Conservation (phyloP, 2,888 invertebrate genomes). For the Xestia sexstrigata region DNA sequence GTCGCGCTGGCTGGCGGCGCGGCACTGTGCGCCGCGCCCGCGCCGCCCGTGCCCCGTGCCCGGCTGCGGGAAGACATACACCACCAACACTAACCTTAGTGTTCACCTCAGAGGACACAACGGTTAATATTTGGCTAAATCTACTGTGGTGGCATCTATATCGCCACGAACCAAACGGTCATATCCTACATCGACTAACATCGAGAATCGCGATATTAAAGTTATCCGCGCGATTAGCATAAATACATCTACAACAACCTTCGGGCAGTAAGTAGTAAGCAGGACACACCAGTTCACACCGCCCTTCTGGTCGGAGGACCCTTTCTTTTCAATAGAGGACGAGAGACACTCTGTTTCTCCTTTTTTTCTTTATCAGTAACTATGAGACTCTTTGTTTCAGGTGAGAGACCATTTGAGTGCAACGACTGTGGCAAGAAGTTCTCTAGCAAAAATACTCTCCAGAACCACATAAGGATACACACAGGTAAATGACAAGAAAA, state of each 20-base stretch:
- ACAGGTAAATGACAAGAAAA: constrained; percentile 70
- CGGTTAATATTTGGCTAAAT: constrained; percentile 66
- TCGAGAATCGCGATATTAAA: not conserved
- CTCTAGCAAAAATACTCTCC: constrained; percentile 76
- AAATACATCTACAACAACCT: not conserved
- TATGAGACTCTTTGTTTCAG: constrained; percentile 67
- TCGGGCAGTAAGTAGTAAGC: not conserved
- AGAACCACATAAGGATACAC: constrained; percentile 78
- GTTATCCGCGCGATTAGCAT: not conserved
- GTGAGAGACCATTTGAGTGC: constrained; percentile 80
- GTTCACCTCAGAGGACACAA: constrained; percentile 78
- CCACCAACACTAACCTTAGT: constrained; percentile 77
- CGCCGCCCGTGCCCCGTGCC: constrained; percentile 72
- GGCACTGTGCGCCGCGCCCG: constrained; percentile 73
- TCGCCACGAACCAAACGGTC: not conserved
- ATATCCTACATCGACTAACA: not conserved
- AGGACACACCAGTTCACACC: not conserved
- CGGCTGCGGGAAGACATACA: constrained; percentile 77
- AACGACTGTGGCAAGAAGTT: constrained; percentile 78
- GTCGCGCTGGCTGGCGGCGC: constrained; percentile 73
- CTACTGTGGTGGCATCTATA: not conserved
- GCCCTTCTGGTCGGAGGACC: not conserved
- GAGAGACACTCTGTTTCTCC: not conserved
- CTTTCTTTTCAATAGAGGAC: not conserved
- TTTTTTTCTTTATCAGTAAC: not conserved